Conservation (phyloP, 1,140 invertebrate genomes). For the Halictus rubicundus region DNA sequence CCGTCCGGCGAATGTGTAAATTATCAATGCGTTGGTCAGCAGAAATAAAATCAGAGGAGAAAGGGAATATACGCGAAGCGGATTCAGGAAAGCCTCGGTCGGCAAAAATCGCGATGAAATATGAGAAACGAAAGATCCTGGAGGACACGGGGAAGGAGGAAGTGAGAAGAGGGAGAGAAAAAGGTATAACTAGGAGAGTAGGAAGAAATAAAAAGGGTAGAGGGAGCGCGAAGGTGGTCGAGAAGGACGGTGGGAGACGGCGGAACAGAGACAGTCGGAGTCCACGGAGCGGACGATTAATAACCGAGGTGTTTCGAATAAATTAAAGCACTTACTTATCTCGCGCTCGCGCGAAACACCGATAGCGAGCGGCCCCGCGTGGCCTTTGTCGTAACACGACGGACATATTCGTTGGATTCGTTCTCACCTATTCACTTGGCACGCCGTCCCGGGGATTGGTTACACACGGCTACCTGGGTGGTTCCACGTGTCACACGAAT, state of each 20-base stretch:
- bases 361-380: conserved; percentile 66
- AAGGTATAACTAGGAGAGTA: background rate
- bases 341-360: conserved; percentile 66
- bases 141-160: conserved; percentile 1
- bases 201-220: conserved; percentile 17
- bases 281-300: conserved; percentile 75
- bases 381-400: conserved; percentile 68
- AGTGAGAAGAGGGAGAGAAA: background rate
- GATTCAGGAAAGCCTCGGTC: background rate
- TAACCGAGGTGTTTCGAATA: conserved; percentile 79
- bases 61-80: background rate
- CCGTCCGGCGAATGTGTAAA: too few species aligned
- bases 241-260: background rate
- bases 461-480: conserved; percentile 65
- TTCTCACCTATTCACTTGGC: conserved; percentile 64
- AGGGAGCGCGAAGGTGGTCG: background rate
- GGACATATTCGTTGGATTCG: conserved; percentile 65
- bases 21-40: too few species aligned
- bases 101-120: background rate
- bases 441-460: conserved; percentile 51
- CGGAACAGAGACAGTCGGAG: conserved; percentile 14
- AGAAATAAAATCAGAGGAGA: background rate
- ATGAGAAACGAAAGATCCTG: background rate
- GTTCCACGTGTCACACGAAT: conserved; percentile 46
- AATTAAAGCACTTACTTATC: conserved; percentile 80